Evolutionary conservation across 2,888 invertebrate species (phyloP).

Genomic region (Cataglyphis altisquamis): DNA sequence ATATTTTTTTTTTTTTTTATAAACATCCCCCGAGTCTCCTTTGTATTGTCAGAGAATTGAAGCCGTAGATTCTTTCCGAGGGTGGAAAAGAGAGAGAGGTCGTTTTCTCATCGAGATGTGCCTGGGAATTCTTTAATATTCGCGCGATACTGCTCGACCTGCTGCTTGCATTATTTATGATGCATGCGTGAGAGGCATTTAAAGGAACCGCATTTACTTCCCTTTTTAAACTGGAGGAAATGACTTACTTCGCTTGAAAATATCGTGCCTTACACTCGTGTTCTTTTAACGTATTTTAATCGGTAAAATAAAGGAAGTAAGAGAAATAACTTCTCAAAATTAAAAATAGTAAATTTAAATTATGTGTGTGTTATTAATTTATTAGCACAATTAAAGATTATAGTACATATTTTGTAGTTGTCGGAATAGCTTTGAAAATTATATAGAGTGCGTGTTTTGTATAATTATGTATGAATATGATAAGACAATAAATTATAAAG

Average conservation of each 20-base stretch:
- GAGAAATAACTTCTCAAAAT: not conserved
- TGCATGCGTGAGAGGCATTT: slow-evolving; percentile 33
- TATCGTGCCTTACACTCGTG: slow-evolving; percentile 8
- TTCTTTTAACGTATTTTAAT: not conserved
- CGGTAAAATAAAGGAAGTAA: not conserved
- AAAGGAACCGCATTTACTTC: slow-evolving; percentile 16
- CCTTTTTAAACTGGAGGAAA: slow-evolving; percentile 19
- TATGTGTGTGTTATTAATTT: not conserved
- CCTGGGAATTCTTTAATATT: slow-evolving; percentile 52
- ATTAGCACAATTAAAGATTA: not conserved
- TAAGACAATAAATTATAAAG: slow-evolving; percentile 18
- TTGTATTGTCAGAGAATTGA: slow-evolving; percentile 19
- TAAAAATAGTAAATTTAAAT: not conserved
- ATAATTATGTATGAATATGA: not conserved
- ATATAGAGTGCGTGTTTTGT: not conserved
- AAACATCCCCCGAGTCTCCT: slow-evolving; percentile 27
- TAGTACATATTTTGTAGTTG: not conserved
- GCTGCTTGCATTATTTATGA: slow-evolving; percentile 40
- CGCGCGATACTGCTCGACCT: slow-evolving; percentile 30
- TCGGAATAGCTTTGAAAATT: no score
- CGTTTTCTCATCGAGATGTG: slow-evolving; percentile 30
- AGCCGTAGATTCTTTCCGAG: slow-evolving; percentile 18
- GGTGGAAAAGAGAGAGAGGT: not conserved
- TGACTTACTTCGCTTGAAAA: slow-evolving; percentile 28
- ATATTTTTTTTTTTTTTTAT: slow-evolving; percentile 22